Base-by-base conservation (phyloP, 1,140 invertebrate species). In the Ips typographus region DNA sequence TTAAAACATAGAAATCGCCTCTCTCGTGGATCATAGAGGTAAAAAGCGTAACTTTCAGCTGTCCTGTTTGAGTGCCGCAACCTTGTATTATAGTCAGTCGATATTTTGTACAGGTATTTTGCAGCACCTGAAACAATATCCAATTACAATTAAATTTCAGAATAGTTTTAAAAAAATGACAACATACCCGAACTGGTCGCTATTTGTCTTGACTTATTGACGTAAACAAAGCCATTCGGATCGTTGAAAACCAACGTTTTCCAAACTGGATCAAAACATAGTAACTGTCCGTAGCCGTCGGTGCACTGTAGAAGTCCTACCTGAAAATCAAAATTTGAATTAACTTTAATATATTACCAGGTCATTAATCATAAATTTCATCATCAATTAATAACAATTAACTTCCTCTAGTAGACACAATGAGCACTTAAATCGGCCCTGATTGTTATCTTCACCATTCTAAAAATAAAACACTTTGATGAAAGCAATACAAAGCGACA, bases 1-100 rank as follows among this genome's bases (percentile, higher is more conserved):
- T 68, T 70, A 71, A 68, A 72, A 65, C 73, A 74, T 8, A 74
- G 69, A 47, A 74, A 74, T 39, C 65, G 70, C 38, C 40, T 43
- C 3, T 63, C 64, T 6, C 69, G 44, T 8, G 60, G 40, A 51
- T 74, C 66, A 40, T 70, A 74, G 3, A 74, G 53, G 39, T 68
- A 72, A 41, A 72, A 72, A 51, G 51, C 63, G 2, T 44, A 4
- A 41, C 49, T 63, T 47, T 66, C 44, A 39, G 42, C 41, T 3
- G 39, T 66, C 41, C 22, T 22, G 22, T 22, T 22, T 22, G 22
- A 22, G 22, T 22, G 22, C 22, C 22, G 22, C 22, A 22, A 22
- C 22, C 22, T 22, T 22, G 22, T 22, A 22, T 22, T 22, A 22
- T 22, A 22, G 22, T 22, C 22, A 22, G 60, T 51, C 2, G 65